Percentiles rank a stretch among this genome's conserved stretches.
These are phyloP conservation scores for Intellagama lesueurii DNA, from an alignment of 2,797 vertebrate species.

Conservation along the genomic window DNA sequence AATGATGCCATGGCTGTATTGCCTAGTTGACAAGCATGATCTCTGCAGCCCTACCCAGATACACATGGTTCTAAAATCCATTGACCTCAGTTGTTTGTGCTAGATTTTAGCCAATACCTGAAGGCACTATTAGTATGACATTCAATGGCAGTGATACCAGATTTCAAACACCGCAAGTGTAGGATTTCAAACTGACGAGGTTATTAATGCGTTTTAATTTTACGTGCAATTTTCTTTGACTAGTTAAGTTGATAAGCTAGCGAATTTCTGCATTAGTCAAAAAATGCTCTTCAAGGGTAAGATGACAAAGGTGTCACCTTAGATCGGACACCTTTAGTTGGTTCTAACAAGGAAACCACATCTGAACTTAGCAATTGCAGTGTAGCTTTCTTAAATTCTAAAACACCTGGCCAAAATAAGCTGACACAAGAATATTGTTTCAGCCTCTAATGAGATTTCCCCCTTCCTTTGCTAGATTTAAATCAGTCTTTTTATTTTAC, in stretches of 20 bases:
- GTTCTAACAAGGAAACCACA: not conserved
- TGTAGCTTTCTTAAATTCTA: conserved; percentile 52
- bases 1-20: not conserved
- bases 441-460: conserved; percentile 39
- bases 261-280: not conserved
- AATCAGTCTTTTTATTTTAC: conserved; percentile 42
- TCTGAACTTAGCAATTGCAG: conserved; percentile 37
- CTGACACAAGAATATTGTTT: conserved; percentile 27
- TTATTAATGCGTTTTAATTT: conserved; percentile 51
- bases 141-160: not conserved
- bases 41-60: not conserved
- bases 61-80: not conserved
- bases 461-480: conserved; percentile 48
- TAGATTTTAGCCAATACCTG: not conserved
- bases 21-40: not conserved
- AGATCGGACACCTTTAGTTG: not conserved
- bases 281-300: not conserved
- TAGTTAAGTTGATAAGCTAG: not conserved
- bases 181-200: conserved; percentile 45
- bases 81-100: not conserved
- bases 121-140: not conserved
- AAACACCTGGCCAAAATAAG: conserved; percentile 53
- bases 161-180: conserved; percentile 3
- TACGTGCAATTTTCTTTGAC: not conserved
- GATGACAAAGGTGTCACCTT: not conserved